Percentiles rank a stretch among this genome's conserved stretches.
These are phyloP conservation scores for Urocitellus parryii DNA, from an alignment of 2,113 vertebrate genomes.

Conservation along the genomic window DNA sequence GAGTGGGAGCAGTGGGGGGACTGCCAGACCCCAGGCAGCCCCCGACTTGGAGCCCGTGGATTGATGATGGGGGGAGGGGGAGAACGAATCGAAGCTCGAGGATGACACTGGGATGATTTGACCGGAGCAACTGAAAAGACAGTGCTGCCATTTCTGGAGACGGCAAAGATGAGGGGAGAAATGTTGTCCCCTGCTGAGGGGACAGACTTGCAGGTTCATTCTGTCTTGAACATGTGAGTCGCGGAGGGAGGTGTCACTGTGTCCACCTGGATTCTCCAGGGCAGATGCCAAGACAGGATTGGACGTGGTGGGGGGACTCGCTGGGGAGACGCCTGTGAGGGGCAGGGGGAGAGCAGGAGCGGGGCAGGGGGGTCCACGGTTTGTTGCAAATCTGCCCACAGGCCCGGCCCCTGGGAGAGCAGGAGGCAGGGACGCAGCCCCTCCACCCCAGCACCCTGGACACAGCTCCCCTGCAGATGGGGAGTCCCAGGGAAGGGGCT, in stretches of 20 bases:
- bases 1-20: background rate
- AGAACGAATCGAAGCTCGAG: background rate
- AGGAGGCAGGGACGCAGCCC: too few species aligned
- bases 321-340: rapidly evolving
- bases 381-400: too few species aligned
- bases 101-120: rapidly evolving
- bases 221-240: background rate
- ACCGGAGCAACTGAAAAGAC: background rate
- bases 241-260: background rate
- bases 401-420: background rate
- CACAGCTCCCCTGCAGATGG: rapidly evolving
- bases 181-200: background rate
- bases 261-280: background rate
- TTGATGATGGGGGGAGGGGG: background rate
- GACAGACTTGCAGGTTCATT: background rate
- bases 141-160: background rate
- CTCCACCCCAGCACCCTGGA: background rate
- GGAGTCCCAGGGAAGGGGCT: background rate
- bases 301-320: rapidly evolving
- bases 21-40: rapidly evolving
- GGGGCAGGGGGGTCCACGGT: too few species aligned
- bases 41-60: rapidly evolving
- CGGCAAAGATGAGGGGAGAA: background rate
- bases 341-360: background rate
- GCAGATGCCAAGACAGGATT: background rate